Conservation (phyloP, 2,797 vertebrate species). For the Aphelocoma californica region DNA sequence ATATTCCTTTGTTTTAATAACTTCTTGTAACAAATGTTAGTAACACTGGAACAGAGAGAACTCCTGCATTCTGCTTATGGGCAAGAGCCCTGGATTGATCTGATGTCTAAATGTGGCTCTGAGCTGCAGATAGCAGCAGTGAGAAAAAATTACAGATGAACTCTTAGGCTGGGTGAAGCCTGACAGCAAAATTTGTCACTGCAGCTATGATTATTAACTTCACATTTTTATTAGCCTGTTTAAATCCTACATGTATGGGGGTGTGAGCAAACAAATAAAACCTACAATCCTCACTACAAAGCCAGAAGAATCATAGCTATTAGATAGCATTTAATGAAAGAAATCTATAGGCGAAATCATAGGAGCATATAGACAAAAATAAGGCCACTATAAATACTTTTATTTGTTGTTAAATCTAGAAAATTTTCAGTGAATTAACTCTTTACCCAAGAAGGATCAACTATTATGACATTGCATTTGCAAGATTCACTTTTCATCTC, state of each 20-base stretch:
- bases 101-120: background rate
- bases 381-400: background rate
- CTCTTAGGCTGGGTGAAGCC: background rate
- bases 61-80: background rate
- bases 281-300: background rate
- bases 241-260: background rate
- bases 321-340: background rate
- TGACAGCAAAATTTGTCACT: background rate
- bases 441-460: background rate
- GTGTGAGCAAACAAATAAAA: background rate
- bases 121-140: background rate
- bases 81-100: background rate
- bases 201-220: background rate
- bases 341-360: background rate
- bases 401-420: background rate
- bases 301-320: background rate
- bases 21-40: background rate
- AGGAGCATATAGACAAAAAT: background rate
- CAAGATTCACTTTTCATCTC: background rate
- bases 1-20: background rate
- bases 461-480: background rate
- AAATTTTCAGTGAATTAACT: background rate
- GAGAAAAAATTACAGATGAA: background rate
- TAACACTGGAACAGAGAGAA: background rate
- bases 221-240: background rate